A percentile compares a stretch with the other conserved stretches of the same genome.
Conservation (phyloP, 1,140 invertebrate genomes). For the Euwallacea fornicatus region DNA sequence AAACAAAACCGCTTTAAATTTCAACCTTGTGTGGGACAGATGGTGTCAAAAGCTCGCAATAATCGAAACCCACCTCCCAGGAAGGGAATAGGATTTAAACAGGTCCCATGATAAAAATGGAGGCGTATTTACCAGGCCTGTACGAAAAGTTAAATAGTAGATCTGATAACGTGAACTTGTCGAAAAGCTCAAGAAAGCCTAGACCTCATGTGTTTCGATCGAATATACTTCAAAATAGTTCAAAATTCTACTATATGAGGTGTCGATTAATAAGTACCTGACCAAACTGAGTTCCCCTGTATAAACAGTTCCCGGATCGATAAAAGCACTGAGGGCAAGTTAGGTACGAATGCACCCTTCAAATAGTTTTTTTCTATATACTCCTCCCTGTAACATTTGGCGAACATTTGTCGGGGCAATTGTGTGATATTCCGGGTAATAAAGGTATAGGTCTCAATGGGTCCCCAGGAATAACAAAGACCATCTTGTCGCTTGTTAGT, state of each 20-base stretch:
- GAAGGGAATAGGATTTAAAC: slow-evolving; percentile 35
- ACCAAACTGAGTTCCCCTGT: background rate
- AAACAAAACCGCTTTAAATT: slow-evolving; percentile 15
- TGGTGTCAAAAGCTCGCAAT: slow-evolving; percentile 37
- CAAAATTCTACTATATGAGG: no score
- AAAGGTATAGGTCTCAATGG: slow-evolving; percentile 28
- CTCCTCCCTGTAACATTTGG: slow-evolving; percentile 40
- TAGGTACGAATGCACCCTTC: slow-evolving; percentile 26
- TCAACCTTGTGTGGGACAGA: slow-evolving; percentile 37
- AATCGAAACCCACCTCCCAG: slow-evolving; percentile 38
- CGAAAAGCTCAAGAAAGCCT: no score
- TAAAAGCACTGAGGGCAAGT: no score
- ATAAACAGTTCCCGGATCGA: slow-evolving; percentile 11
- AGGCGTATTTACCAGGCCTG: slow-evolving; percentile 9
- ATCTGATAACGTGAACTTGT: background rate
- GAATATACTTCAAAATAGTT: no score
- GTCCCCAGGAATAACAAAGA: slow-evolving; percentile 25
- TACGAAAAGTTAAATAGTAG: background rate
- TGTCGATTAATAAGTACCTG: no score
- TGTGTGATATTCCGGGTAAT: slow-evolving; percentile 30
- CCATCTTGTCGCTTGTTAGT: slow-evolving; percentile 29
- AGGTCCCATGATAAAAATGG: slow-evolving; percentile 17
- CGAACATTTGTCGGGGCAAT: slow-evolving; percentile 41
- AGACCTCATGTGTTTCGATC: no score
- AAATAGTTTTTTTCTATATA: slow-evolving; percentile 32